A percentile compares a stretch with the other conserved stretches of the same genome.
Conservation (phyloP, 2,797 vertebrate species). For the Aselliscus stoliczkanus region DNA sequence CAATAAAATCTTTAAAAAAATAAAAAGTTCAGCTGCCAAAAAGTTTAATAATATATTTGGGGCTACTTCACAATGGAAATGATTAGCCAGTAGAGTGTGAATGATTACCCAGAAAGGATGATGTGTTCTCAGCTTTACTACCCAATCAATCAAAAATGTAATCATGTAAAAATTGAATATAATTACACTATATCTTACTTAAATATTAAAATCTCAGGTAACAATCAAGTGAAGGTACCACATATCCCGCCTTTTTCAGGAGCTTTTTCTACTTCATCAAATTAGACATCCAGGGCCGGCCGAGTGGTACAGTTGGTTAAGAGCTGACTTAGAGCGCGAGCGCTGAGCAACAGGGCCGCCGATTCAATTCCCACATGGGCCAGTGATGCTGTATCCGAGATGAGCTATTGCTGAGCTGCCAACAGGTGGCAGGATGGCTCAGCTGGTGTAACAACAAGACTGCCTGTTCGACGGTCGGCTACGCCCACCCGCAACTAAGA, state of each 20-base stretch:
- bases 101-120: too few species aligned
- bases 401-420: too few species aligned
- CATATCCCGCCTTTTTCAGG: not conserved
- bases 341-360: too few species aligned
- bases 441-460: too few species aligned
- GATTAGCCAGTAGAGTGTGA: not conserved
- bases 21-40: not conserved
- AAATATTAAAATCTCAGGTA: constrained; percentile 7
- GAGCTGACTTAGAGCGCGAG: too few species aligned
- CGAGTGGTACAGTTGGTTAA: too few species aligned
- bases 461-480: too few species aligned
- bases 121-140: not conserved
- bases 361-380: too few species aligned
- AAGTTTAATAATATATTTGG: constrained; percentile 11
- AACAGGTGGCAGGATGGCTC: too few species aligned
- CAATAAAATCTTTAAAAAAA: too few species aligned
- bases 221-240: not conserved
- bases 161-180: not conserved
- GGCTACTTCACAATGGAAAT: not conserved
- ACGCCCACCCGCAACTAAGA: too few species aligned
- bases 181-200: not conserved
- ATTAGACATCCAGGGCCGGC: not conserved
- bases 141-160: constrained; percentile 4
- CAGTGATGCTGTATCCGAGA: too few species aligned
- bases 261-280: not conserved